Base-by-base conservation (phyloP, 2,113 vertebrate genomes). In the Nycticryphes semicollaris region DNA sequence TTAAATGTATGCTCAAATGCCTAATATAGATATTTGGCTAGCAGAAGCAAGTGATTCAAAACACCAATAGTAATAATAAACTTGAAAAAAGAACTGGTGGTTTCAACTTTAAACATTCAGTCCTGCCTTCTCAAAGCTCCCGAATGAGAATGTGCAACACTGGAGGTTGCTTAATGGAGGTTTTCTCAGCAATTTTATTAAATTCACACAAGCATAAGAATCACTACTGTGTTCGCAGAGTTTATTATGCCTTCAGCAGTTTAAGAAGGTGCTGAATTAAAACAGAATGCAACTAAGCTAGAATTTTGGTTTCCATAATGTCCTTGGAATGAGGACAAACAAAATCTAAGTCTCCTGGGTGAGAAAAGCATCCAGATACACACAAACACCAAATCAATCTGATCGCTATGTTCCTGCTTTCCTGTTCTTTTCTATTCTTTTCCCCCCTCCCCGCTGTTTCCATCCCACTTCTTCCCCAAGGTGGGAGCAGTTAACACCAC, bases 251-350 rank as follows among this genome's bases (percentile, higher is more conserved):
- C 39, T 93, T 84, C 76, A 84, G 63, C 59, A 72, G 60, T 79
- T 90, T 94, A 93, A 67, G 84, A 90, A 22, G 68, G 78, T 41
- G 35, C 51, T 89, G 85, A 84, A 91, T 90, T 93, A 87, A 94
- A 89, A 72, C 5, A 50, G 20, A 84, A n/a, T 39, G 39, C 14
- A 73, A n/a, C 59, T 39, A 28, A 92, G 79, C 25, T 51, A 47
- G 84, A 83, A 43, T 75, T 67, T 37, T 62, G 15, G 63, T 74
- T 81, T 77, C 64, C 19, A 50, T 76, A n/a, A 37, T 47, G 28
- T 80, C 56, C 33, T 69, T 14, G 9, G 68, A 84, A 74, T 0
- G 0, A 88, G 54, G 63, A 88, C 37, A 87, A 93, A 78, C 12
- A 56, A 11, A 70, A 51, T 16, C 13, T 15, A 41, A 54, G 33